Base-by-base conservation (phyloP, 2,797 vertebrate genomes). In the Eptatretus atami region DNA sequence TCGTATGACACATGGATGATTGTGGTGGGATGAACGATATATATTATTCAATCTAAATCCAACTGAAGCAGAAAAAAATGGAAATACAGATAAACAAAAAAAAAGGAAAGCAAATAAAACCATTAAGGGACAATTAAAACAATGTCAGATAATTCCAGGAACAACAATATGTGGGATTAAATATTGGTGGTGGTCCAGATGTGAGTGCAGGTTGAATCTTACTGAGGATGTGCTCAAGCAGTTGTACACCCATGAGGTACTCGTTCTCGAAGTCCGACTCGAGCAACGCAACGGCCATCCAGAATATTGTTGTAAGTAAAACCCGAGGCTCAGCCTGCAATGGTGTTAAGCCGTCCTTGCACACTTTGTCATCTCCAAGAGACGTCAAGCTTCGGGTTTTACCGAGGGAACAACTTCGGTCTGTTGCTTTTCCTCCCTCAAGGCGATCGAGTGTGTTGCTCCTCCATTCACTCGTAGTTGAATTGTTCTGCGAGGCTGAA, bases 221-320 rank as follows among this genome's bases (percentile, higher is more conserved):
- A 61, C 57, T 12, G 15, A 61, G 57, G 15, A 61, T n/a, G 15
- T 25, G 15, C 24, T 61, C 57, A 24, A 61, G 57, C 15, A 61
- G 57, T n/a, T 24, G 57, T 10, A 61, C 15, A n/a, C 57, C 57
- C 57, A 61, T 9, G 57, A 61, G 57, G 24, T 61, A 61, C 57
- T 61, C 57, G 57, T 24, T 61, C 57, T 61, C 57, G 57, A n/a
- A 61, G 57, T 61, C 57, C 57, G 57, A 61, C 11, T 61, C 57
- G 11, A 61, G 57, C 57, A 61, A 24, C 15, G 57, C 57, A 61
- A n/a, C 24, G 15, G 9, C 57, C 57, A n/a, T 10, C 57, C 57
- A 61, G 12, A 61, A 61, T 24, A 61, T 61, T n/a, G 24, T 25
- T 25, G 57, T 61, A 25, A 61, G 57, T 25, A 61, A 25, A 61